Evolutionary conservation across 1,140 invertebrate species (phyloP), one percentile per base, ranked within the genome.

Genomic region (Danaus melanippus): DNA sequence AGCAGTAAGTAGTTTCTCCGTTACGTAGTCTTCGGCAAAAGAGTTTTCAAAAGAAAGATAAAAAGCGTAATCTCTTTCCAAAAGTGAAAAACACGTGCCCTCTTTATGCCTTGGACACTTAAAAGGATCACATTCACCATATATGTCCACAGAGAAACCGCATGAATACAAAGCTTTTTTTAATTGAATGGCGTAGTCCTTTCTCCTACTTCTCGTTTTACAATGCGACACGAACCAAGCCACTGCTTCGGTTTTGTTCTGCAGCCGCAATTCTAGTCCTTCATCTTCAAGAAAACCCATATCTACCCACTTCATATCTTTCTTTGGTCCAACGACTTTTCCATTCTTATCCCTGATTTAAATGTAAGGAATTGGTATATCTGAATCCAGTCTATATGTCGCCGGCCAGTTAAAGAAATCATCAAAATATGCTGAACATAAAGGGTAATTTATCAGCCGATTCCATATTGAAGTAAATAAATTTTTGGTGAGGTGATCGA

Each of bases 141-240:
- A 94, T 42, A 93, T 86, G 69, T 94, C 92, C 0, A 95, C 88
- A 8, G 52, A 60, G 15, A 70, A 59, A 0, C 63, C 64, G 56
- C 67, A 79, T 8, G 15, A 9, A 9, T 66, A 50, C 32, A 94
- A 88, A 49, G 89, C 79, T 32, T 88, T 88, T 40, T 86, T 69
- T 6, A 94, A 74, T 48, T 91, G 79, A 17, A 72, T 60, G 0
- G 90, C 91, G 66, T 90, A 91, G 0, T 84, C 56, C 54, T 90
- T 73, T 12, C 93, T 83, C 1, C 79, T 74, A 62, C 90, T 90
- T 12, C 68, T 69, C 0, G 88, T 88, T 0, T 66, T 32, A 70
- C 93, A 94, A 71, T 93, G 90, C 42, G 90, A 91, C 2, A 92
- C 91, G 60, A 93, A 89, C 91, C 92, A 93, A 1, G 89, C 89